A percentile compares a stretch with the other conserved stretches of the same genome.
These are phyloP conservation scores for Pediacus dermestoides DNA, from an alignment of 2,888 invertebrate species.

Conservation along the genomic window DNA sequence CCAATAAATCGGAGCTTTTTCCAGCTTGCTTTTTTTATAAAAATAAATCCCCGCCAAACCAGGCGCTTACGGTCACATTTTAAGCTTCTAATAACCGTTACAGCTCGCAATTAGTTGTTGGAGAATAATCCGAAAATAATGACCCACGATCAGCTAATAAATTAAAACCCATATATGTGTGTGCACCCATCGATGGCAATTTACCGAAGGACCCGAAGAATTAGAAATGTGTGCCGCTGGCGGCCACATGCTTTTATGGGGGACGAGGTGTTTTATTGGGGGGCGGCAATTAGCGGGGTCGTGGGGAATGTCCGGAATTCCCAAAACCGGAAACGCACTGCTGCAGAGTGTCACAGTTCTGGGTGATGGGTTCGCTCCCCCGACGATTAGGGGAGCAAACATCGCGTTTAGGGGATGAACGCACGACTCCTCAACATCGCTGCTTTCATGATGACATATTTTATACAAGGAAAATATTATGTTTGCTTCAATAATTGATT, in stretches of 20 bases:
- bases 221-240: slow-evolving; percentile 24
- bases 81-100: no score
- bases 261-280: not conserved
- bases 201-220: slow-evolving; percentile 17
- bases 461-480: slow-evolving; percentile 5
- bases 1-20: no score
- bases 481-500: slow-evolving; percentile 7
- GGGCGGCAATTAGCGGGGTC: slow-evolving; percentile 48
- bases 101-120: slow-evolving; percentile 14
- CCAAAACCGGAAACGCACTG: slow-evolving; percentile 32
- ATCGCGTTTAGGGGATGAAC: slow-evolving; percentile 5
- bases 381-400: not conserved
- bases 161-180: slow-evolving; percentile 24
- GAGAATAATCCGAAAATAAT: slow-evolving; percentile 37
- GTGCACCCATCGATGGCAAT: not conserved
- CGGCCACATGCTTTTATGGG: not conserved
- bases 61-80: no score
- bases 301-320: slow-evolving; percentile 47
- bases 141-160: slow-evolving; percentile 33
- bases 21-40: no score
- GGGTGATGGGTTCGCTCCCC: not conserved
- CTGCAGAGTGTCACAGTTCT: not conserved
- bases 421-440: slow-evolving; percentile 2
- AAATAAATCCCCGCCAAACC: no score
- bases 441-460: slow-evolving; percentile 7